Base-by-base conservation (phyloP, 1,140 invertebrate genomes). In the Brachionus rotundiformis region DNA sequence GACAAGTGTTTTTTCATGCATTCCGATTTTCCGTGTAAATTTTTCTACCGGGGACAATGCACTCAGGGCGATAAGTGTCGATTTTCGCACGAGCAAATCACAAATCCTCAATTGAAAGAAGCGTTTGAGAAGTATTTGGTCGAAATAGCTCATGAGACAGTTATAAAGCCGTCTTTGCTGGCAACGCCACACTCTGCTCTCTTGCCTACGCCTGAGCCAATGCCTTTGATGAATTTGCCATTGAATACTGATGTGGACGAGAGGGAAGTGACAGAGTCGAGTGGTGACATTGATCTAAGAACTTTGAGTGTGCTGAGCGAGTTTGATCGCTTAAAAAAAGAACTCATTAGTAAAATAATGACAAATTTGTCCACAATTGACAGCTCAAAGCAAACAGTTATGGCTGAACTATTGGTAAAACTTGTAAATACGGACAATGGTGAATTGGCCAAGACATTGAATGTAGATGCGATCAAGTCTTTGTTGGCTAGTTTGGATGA, bases 1-100 rank as follows among this genome's bases (percentile, higher is more conserved):
- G 94, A 96, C 83, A 95, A 95, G 87, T 98, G 96, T 89, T 89
- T 95, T 2, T 98, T 96, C 85, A 94, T 98, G 92, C 96, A 98
- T 90, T 92, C 86, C 84, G 95, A 98, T 86, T 98, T 96, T 87
- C 96, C 96, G 39, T 98, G 96, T 89, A 98, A 98, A 90, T 97
- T 94, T 89, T 97, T 93, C 86, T 95, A 98, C 85, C 94, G 94
- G 59, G 90, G 94, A 83, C 92, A 93, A 63, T 98, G 95, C 87
- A 91, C 90, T 83, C 88, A 90, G 19, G 92, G 90, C 13, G 92
- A 94, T 25, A 36, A 36, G 6, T 98, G 96, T 89, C 94, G 96
- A 88, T 98, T 98, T 87, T 94, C 94, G 44, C 95, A 98, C 88
- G 91, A 92, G 83, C 92, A 94, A 0, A 88, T 98, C 0, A 92